A percentile compares a stretch with the other conserved stretches of the same genome.
These are phyloP conservation scores for Protula sp. DNA, from an alignment of 2,888 invertebrate species.

Conservation along the genomic window DNA sequence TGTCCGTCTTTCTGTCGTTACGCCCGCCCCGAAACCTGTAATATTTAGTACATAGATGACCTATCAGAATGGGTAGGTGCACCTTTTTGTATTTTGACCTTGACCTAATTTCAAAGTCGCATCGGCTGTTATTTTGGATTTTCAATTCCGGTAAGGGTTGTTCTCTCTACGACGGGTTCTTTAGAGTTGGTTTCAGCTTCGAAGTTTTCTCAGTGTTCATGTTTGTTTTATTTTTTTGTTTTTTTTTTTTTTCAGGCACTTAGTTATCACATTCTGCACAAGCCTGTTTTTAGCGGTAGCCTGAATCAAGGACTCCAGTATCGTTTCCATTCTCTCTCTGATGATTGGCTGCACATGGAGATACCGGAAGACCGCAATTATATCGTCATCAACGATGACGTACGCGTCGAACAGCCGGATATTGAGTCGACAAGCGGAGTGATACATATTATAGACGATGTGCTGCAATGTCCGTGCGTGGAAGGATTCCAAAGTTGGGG, in stretches of 20 bases:
- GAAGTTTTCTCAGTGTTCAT: too few species aligned
- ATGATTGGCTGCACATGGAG: constrained; percentile 14
- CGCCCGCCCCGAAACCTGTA: too few species aligned
- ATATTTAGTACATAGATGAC: too few species aligned
- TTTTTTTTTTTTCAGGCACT: constrained; percentile 44
- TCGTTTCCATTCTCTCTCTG: constrained; percentile 13
- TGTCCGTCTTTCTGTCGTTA: too few species aligned
- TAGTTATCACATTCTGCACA: constrained; percentile 52
- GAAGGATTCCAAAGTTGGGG: not conserved
- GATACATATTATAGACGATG: not conserved
- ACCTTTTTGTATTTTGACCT: too few species aligned
- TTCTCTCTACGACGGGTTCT: too few species aligned
- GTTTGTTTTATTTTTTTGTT: not conserved
- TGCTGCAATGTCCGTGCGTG: not conserved
- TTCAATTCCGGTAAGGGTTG: too few species aligned
- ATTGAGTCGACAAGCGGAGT: constrained; percentile 24
- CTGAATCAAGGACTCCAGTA: constrained; percentile 7
- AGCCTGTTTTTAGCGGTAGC: constrained; percentile 7
- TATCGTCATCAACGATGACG: constrained; percentile 25
- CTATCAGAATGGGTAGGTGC: too few species aligned
- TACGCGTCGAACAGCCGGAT: constrained; percentile 47
- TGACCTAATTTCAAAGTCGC: too few species aligned
- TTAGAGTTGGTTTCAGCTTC: too few species aligned
- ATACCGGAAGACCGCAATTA: constrained; percentile 4
- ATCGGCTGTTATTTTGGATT: too few species aligned